Evolutionary conservation across 2,888 invertebrate species (phyloP).

Genomic region (Scaptomyza reducta): DNA sequence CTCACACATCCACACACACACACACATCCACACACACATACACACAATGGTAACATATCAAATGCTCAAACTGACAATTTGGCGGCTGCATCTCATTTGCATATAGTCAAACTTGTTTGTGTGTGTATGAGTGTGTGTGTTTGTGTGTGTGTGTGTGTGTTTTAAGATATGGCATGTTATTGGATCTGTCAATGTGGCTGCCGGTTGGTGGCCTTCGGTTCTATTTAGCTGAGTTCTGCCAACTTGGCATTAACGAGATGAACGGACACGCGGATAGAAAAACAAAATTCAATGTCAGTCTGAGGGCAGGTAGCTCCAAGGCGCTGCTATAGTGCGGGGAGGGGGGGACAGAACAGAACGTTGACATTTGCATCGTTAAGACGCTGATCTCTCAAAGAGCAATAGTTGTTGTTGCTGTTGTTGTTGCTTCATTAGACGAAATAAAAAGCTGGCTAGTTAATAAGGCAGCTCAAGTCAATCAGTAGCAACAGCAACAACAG

Average conservation of each 20-base stretch:
- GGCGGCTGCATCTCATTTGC: constrained; percentile 44
- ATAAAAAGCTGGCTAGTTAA: constrained; percentile 53
- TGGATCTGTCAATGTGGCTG: constrained; percentile 7
- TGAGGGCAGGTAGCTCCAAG: constrained; percentile 9
- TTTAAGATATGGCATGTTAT: constrained; percentile 32
- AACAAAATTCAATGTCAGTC: constrained; percentile 55
- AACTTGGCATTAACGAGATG: constrained; percentile 54
- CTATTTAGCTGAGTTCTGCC: constrained; percentile 18
- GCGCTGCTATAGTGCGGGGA: not conserved
- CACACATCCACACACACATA: constrained; percentile 14
- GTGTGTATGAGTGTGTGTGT: not conserved
- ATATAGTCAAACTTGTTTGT: constrained; percentile 26
- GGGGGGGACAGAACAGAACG: constrained; percentile 9
- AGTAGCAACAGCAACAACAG: constrained; percentile 37
- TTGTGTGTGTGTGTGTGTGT: not conserved
- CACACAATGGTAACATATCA: constrained; percentile 28
- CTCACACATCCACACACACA: constrained; percentile 18
- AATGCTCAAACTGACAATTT: constrained; percentile 41
- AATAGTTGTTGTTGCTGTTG: constrained; percentile 26
- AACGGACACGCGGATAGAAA: constrained; percentile 46
- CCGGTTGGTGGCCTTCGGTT: constrained; percentile 48
- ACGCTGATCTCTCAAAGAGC: constrained; percentile 37
- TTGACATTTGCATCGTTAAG: constrained; percentile 68
- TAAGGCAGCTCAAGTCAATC: constrained; percentile 72
- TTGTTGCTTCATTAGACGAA: constrained; percentile 71